Evolutionary conservation across 2,113 vertebrate genomes (phyloP), one percentile per base, ranked within the genome.

Genomic region (Hemiprocne comata): DNA sequence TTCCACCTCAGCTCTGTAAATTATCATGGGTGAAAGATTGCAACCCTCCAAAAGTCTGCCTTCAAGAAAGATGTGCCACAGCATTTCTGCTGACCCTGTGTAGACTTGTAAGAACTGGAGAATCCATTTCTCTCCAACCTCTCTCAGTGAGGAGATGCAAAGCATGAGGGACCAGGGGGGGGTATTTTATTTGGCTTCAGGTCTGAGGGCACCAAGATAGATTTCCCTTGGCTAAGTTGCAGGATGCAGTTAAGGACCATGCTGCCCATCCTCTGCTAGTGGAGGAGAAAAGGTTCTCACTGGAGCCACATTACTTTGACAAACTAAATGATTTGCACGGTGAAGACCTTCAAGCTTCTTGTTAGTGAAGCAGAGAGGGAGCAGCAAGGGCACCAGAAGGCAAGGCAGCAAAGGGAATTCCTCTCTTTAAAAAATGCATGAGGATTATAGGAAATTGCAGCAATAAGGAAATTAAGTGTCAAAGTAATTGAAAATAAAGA

Each of bases 381-480:
- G 44, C 9, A 65, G n/a, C 18, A 60, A 40, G 36, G 17, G 42
- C 51, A 20, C 51, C 12, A 66, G 33, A 34, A 82, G 75, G 66
- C 4, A 64, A 29, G 28, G 31, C 79, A 88, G 75, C 26, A 72
- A 79, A 34, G 53, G 44, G 3, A 26, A 42, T n/a, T 42, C 44
- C 38, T 75, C 57, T 16, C 46, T 33, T 55, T 5, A 44, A 50
- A 21, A 50, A 51, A 15, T 4, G 3, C n/a, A 33, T 53, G 36
- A 36, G 40, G 31, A 38, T 81, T 10, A 31, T 0, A 60, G 50
- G 50, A 79, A 75, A 98, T n/a, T 98, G 98, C 67, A 99, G 97
- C 3, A 98, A 98, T 8, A 25, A 26, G 46, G 85, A 73, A 99
- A 99, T 74, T 2, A 31, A 29, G 19, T 58, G 51, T 57, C 33